Conservation (phyloP, 35 echinoderm and acorn worm genomes). For the Lytechinus variegatus region DNA sequence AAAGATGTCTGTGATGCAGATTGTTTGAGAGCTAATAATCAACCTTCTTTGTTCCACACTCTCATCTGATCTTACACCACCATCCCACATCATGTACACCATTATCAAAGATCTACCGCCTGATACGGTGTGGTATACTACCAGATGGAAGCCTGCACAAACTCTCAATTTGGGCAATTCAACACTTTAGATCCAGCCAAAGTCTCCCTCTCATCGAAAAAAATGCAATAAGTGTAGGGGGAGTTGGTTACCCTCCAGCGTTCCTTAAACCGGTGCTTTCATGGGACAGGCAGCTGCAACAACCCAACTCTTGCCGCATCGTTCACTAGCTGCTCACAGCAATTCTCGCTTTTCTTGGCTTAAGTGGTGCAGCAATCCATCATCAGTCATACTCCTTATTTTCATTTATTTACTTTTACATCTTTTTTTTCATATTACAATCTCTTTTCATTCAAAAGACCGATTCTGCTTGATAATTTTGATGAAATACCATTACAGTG, state of each 20-base stretch:
- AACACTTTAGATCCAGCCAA: background rate
- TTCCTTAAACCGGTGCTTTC: conserved; percentile 17
- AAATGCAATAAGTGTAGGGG: background rate
- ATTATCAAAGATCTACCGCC: conserved; percentile 1
- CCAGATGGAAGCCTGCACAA: background rate
- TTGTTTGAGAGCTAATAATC: background rate
- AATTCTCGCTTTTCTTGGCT: background rate
- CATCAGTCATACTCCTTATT: background rate
- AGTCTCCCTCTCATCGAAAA: background rate
- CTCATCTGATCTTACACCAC: background rate
- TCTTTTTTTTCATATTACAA: too few species aligned
- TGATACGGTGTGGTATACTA: background rate
- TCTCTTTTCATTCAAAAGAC: background rate
- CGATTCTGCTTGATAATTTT: too few species aligned
- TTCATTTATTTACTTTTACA: too few species aligned
- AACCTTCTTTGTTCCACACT: background rate
- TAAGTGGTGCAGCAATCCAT: background rate
- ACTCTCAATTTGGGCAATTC: conserved; percentile 1
- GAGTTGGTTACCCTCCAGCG: background rate
- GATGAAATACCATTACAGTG: too few species aligned
- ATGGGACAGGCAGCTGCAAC: background rate
- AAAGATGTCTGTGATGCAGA: background rate
- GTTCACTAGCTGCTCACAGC: background rate
- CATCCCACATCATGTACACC: background rate
- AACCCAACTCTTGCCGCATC: background rate